Conservation (phyloP, 2,797 vertebrate genomes). For the Pipistrellus kuhlii region DNA sequence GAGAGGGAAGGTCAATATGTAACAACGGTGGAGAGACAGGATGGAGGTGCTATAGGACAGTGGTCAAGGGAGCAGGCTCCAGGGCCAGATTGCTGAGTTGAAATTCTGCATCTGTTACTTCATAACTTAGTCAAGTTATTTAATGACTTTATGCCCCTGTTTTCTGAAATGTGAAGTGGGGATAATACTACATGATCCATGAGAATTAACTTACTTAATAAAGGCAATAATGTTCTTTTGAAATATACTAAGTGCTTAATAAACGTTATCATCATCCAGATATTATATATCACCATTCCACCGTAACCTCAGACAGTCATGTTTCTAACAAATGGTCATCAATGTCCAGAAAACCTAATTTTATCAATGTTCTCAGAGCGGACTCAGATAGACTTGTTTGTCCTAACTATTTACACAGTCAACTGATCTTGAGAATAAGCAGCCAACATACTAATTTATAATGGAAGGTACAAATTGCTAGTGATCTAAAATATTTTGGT, state of each 20-base stretch:
- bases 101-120: background rate
- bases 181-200: background rate
- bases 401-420: background rate
- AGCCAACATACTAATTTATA: background rate
- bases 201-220: slow-evolving; percentile 3
- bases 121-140: background rate
- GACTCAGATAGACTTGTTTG: background rate
- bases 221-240: background rate
- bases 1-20: background rate
- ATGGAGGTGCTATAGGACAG: background rate
- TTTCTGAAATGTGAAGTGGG: slow-evolving; percentile 6
- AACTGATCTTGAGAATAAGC: background rate
- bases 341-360: background rate
- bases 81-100: too few relatives aligned
- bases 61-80: background rate
- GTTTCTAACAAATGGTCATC: slow-evolving; percentile 11
- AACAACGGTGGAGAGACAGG: background rate
- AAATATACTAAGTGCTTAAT: background rate
- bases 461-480: background rate
- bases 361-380: background rate
- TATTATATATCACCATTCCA: background rate
- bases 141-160: background rate
- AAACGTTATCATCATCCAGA: background rate
- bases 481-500: background rate
- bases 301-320: background rate